Evolutionary conservation across 2,888 invertebrate genomes (phyloP).

Genomic region (Myopa tessellatipennis): DNA sequence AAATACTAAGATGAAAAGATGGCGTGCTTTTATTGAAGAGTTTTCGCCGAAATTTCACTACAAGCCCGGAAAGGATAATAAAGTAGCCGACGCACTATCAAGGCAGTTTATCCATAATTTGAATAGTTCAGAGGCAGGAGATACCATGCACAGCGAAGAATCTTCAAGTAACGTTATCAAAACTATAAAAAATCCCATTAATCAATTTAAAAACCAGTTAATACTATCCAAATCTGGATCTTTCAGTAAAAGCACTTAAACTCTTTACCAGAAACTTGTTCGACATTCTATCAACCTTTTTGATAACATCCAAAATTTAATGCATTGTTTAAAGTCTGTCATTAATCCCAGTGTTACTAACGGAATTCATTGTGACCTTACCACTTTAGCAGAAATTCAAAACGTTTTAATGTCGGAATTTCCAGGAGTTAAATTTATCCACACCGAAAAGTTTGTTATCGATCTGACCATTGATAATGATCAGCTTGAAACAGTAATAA

Average conservation of each 20-base stretch:
- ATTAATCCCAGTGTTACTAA: slow-evolving; percentile 39
- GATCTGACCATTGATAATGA: slow-evolving; percentile 41
- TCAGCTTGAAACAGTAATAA: neutral
- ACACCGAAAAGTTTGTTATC: slow-evolving; percentile 37
- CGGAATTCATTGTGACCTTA: slow-evolving; percentile 36
- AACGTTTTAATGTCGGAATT: slow-evolving; percentile 22
- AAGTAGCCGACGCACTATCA: slow-evolving; percentile 45
- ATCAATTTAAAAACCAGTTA: slow-evolving; percentile 43
- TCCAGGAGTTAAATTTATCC: slow-evolving; percentile 45
- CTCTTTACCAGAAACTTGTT: slow-evolving; percentile 33
- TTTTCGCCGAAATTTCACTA: slow-evolving; percentile 31
- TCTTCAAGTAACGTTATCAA: slow-evolving; percentile 38
- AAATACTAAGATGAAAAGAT: slow-evolving; percentile 42
- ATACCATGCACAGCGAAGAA: slow-evolving; percentile 37
- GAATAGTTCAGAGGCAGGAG: neutral
- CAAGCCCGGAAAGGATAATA: slow-evolving; percentile 45
- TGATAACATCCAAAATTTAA: slow-evolving; percentile 23
- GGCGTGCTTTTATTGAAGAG: slow-evolving; percentile 43
- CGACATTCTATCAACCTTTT: slow-evolving; percentile 25
- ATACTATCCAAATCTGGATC: slow-evolving; percentile 33
- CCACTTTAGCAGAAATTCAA: slow-evolving; percentile 37
- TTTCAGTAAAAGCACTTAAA: slow-evolving; percentile 29
- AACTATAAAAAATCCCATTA: slow-evolving; percentile 33
- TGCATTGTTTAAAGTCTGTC: slow-evolving; percentile 30
- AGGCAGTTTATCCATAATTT: slow-evolving; percentile 42